A percentile compares a stretch with the other conserved stretches of the same genome.
Evolutionary conservation across 35 echinoderm and acorn worm species (phyloP).

Genomic region (Apostichopus californicus): DNA sequence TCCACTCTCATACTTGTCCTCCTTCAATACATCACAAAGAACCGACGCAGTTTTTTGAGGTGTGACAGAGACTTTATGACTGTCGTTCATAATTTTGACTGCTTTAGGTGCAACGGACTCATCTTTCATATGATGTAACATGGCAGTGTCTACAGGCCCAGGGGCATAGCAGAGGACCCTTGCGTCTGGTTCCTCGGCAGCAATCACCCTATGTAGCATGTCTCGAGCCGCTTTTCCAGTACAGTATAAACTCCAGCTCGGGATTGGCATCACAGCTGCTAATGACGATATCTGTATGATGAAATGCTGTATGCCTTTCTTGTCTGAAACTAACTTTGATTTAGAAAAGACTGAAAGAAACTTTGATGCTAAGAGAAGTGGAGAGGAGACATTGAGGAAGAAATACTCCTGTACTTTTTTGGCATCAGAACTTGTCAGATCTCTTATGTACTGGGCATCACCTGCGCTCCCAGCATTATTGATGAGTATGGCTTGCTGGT

Average conservation of each 20-base stretch:
- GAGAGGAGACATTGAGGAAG: slow-evolving; percentile 64
- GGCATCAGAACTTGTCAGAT: slow-evolving; percentile 8
- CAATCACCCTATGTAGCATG: slow-evolving; percentile 68
- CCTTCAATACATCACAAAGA: slow-evolving; percentile 11
- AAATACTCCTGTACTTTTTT: slow-evolving; percentile 51
- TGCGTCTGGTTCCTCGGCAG: slow-evolving; percentile 64
- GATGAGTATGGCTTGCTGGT: slow-evolving; percentile 65
- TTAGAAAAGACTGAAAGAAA: slow-evolving; percentile 63
- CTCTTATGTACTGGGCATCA: slow-evolving; percentile 48
- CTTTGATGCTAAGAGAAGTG: slow-evolving; percentile 53
- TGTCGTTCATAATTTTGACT: slow-evolving; percentile 22
- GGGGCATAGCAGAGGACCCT: slow-evolving; percentile 71
- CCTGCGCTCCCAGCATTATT: slow-evolving; percentile 72
- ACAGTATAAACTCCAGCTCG: slow-evolving; percentile 62
- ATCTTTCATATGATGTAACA: slow-evolving; percentile 48
- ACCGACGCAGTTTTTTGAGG: slow-evolving; percentile 33
- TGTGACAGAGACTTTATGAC: neutral
- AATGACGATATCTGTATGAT: slow-evolving; percentile 59
- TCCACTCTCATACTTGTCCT: slow-evolving; percentile 44
- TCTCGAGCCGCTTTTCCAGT: slow-evolving; percentile 65
- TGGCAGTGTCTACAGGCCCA: slow-evolving; percentile 65
- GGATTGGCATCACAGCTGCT: slow-evolving; percentile 27
- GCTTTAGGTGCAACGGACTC: slow-evolving; percentile 1
- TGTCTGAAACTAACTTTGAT: neutral
- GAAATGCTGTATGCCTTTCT: slow-evolving; percentile 7